Percentiles rank a stretch among this genome's conserved stretches.
phyloP scores from a whole-genome alignment of 2,888 invertebrate genomes.

The Selenia dentaria region DNA sequence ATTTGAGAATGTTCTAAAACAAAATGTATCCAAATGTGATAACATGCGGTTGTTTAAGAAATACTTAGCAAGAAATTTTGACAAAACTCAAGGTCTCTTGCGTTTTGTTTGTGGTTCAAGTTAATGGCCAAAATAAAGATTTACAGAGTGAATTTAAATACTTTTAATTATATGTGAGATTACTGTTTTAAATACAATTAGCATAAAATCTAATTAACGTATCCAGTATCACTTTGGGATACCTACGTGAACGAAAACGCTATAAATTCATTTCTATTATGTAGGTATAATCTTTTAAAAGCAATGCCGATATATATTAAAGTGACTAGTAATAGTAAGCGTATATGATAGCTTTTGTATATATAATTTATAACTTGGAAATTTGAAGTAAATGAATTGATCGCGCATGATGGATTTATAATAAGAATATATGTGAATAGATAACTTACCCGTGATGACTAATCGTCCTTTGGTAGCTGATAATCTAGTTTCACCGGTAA shows the following conservation, averaged over 20 bases:
- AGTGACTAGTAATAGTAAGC: too few species aligned
- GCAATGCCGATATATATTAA: conserved; percentile 3
- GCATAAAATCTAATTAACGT: background rate
- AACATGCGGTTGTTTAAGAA: too few species aligned
- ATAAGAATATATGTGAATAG: conserved; percentile 21
- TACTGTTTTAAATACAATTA: too few species aligned
- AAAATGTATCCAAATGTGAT: conserved; percentile 8
- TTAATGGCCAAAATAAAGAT: too few species aligned
- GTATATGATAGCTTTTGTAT: too few species aligned
- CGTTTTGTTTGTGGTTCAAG: too few species aligned
- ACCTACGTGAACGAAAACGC: conserved; percentile 24
- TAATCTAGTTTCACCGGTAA: conserved; percentile 96
- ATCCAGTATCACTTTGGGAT: conserved; percentile 25
- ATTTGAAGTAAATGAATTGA: conserved; percentile 36
- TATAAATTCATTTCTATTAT: conserved; percentile 52
- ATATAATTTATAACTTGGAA: too few species aligned
- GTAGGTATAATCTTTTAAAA: too few species aligned
- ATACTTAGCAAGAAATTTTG: too few species aligned
- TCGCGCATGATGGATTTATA: conserved; percentile 26
- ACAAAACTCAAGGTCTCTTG: too few species aligned
- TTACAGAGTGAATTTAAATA: too few species aligned
- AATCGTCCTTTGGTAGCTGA: conserved; percentile 97
- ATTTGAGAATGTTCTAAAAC: conserved; percentile 15
- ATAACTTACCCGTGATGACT: conserved; percentile 95
- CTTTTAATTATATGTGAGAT: too few species aligned